These are phyloP conservation scores for Sinosuthora webbiana DNA, from an alignment of 2,113 vertebrate species.

Conservation along the genomic window DNA sequence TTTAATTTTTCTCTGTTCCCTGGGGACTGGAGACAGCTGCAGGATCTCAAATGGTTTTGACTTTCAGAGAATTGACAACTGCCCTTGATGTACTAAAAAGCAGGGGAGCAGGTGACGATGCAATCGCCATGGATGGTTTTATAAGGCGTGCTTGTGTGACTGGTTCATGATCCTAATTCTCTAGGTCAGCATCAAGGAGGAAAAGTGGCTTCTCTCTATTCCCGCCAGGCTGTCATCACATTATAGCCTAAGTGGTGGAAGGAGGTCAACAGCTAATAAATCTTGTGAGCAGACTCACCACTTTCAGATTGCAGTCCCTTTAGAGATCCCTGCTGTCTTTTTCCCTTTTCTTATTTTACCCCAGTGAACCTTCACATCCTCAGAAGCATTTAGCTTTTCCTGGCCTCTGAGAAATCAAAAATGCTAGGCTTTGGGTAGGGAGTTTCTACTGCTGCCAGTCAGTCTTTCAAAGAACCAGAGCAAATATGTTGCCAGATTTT, in stretches of 20 bases:
- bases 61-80: constrained; percentile 5
- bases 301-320: not conserved
- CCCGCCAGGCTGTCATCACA: not conserved
- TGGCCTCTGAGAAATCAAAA: constrained; percentile 19
- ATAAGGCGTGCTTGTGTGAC: not conserved
- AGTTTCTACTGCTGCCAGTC: not conserved
- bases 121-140: not conserved
- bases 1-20: not conserved
- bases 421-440: not conserved
- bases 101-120: not conserved
- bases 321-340: not conserved
- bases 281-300: constrained; percentile 9
- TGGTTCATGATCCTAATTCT: constrained; percentile 35
- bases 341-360: not conserved
- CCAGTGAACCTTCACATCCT: not conserved
- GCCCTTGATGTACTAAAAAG: constrained; percentile 14
- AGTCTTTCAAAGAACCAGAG: not conserved
- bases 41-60: not conserved
- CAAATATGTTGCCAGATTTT: not conserved
- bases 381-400: constrained; percentile 10
- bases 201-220: not conserved
- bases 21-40: not conserved
- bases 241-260: constrained; percentile 18
- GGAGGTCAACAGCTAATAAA: constrained; percentile 47
- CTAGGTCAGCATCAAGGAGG: constrained; percentile 19